Conservation (phyloP, 2,888 invertebrate species). For the Pasiphila rectangulata region DNA sequence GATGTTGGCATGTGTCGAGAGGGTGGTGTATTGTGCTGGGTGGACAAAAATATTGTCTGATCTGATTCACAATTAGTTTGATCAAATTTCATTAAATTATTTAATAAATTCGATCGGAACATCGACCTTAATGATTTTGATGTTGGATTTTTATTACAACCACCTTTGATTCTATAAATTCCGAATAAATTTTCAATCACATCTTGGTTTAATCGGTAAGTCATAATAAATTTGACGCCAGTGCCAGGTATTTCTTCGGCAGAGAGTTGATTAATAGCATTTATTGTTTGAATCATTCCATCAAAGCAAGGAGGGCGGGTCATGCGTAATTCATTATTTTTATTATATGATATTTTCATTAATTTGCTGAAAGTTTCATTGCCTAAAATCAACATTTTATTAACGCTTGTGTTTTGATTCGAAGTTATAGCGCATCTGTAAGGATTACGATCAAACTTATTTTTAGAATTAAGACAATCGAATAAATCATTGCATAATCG, state of each 20-base stretch:
- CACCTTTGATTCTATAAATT: conserved; percentile 26
- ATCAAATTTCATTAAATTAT: conserved; percentile 19
- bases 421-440: conserved; percentile 17
- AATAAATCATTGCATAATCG: conserved; percentile 16
- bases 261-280: conserved; percentile 9
- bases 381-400: neutral
- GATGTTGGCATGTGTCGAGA: neutral
- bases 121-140: conserved; percentile 21
- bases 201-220: too few relatives aligned
- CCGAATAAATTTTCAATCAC: conserved; percentile 33
- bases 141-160: conserved; percentile 29
- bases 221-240: too few relatives aligned
- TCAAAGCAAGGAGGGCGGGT: neutral
- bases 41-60: conserved; percentile 8
- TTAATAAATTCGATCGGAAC: conserved; percentile 25
- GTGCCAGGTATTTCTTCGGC: conserved; percentile 24
- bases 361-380: conserved; percentile 1
- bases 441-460: conserved; percentile 20
- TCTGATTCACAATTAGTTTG: conserved; percentile 22
- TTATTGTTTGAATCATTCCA: neutral
- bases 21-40: neutral
- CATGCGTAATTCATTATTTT: neutral
- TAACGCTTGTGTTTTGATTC: neutral
- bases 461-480: conserved; percentile 18
- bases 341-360: conserved; percentile 3